A percentile compares a stretch with the other conserved stretches of the same genome.
These are phyloP conservation scores for Blastobasis lacticolella DNA, from an alignment of 2,888 invertebrate species.

Conservation along the genomic window DNA sequence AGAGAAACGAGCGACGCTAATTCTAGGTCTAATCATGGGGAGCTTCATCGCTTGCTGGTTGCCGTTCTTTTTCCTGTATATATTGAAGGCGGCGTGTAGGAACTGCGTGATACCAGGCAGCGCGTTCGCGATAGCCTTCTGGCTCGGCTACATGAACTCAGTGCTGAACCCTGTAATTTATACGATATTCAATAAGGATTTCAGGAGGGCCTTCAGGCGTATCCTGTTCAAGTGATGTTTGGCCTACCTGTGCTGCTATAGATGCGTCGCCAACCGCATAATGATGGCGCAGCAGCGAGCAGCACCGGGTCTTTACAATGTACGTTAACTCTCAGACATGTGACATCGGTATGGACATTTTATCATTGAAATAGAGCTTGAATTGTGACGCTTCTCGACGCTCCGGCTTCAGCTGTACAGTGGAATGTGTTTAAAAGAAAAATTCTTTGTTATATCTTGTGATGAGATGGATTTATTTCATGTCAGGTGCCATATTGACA, in stretches of 20 bases:
- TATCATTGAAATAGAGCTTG: slow-evolving; percentile 7
- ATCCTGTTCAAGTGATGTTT: slow-evolving; percentile 97
- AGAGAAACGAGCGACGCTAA: slow-evolving; percentile 96
- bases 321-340: slow-evolving; percentile 36
- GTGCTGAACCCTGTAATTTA: slow-evolving; percentile 96
- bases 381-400: no score
- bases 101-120: slow-evolving; percentile 84
- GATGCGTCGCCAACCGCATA: slow-evolving; percentile 79
- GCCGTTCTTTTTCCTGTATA: slow-evolving; percentile 97
- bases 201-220: slow-evolving; percentile 94
- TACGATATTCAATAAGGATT: slow-evolving; percentile 98
- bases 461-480: no score
- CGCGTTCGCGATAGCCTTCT: slow-evolving; percentile 94
- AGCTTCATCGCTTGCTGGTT: slow-evolving; percentile 99
- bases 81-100: slow-evolving; percentile 86
- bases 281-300: slow-evolving; percentile 76
- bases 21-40: slow-evolving; percentile 97
- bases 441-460: no score
- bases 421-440: no score
- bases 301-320: slow-evolving; percentile 76
- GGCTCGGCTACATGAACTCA: slow-evolving; percentile 98
- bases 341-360: slow-evolving; percentile 4
- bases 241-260: slow-evolving; percentile 88
- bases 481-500: no score
- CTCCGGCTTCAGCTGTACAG: no score